Evolutionary conservation across 2,113 vertebrate genomes (phyloP), one percentile per base, ranked within the genome.

Genomic region (Onychorhynchus coronatus): DNA sequence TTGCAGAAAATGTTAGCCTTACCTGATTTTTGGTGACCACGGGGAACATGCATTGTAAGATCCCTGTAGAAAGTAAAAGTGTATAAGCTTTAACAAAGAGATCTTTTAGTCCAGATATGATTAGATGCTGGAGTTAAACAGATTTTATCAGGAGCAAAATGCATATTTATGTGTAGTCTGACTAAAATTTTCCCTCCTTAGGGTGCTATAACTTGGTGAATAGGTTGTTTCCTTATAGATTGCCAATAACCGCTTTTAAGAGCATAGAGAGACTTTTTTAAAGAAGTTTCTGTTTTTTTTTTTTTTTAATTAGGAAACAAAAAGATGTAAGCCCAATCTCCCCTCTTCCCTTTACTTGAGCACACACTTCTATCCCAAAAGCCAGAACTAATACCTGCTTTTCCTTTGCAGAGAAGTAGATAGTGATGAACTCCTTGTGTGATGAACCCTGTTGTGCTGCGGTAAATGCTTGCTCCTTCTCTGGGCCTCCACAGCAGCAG

Each of bases 251-350:
- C 39, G 30, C 25, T 95, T 95, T 91, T 86, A 85, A 93, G 80
- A 88, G 85, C 8, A 20, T 1, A 50, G 61, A 58, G 80, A 85
- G 74, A 50, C 62, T 70, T 82, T 33, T 93, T 79, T 30, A 66
- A 70, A 79, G 62, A 50, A 62, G 70, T 87, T 92, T 77, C 82
- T 89, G 92, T 49, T 85, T 84, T 91, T 68, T 52, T 25, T 85
- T 87, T 91, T 68, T 52, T 25, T 12, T 33, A 93, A 92, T 87
- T 81, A 17, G 52, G 66, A 79, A 92, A 91, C 72, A 91, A 76
- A 83, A 83, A 67, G 27, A 72, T 67, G 50, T 77, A 88, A 88
- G 88, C 88, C 93, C 88, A 84, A 80, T 59, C 77, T 83, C 72
- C 25, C 30, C 17, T 76, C 41, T 87, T 91, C 33, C 41, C 42